phyloP scores from a whole-genome alignment of 2,113 vertebrate genomes.

The Laticauda laticaudata region DNA sequence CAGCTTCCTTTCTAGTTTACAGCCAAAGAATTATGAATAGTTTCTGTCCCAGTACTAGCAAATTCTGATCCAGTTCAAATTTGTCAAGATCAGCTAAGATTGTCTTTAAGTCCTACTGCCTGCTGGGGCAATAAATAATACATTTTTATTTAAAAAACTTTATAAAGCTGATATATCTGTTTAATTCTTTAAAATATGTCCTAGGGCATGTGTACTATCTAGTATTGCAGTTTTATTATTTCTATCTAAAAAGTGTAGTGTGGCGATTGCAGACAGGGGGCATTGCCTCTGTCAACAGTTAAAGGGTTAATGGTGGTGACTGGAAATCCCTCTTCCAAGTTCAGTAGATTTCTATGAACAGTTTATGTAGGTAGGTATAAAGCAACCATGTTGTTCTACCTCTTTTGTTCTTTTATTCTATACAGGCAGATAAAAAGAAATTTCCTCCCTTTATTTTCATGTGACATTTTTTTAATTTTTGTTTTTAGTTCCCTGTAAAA shows the following conservation, averaged over 20 bases:
- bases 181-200: not conserved
- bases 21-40: not conserved
- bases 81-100: not conserved
- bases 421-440: not conserved
- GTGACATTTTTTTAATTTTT: not conserved
- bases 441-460: not conserved
- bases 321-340: not conserved
- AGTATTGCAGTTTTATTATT: not conserved
- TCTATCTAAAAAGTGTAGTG: not conserved
- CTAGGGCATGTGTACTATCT: not conserved
- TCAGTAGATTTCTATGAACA: not conserved
- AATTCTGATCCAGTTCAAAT: not conserved
- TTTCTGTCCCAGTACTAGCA: not conserved
- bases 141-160: not conserved
- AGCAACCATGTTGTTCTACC: not conserved
- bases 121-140: not conserved
- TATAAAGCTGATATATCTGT: not conserved
- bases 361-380: not conserved
- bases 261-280: not conserved
- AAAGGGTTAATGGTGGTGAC: not conserved
- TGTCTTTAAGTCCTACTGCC: not conserved
- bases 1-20: not conserved
- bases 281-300: not conserved
- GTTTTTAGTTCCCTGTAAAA: too few species aligned
- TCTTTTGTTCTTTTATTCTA: not conserved